phyloP scores from a whole-genome alignment of 2,797 vertebrate species.

The Lagorchestes hirsutus region DNA sequence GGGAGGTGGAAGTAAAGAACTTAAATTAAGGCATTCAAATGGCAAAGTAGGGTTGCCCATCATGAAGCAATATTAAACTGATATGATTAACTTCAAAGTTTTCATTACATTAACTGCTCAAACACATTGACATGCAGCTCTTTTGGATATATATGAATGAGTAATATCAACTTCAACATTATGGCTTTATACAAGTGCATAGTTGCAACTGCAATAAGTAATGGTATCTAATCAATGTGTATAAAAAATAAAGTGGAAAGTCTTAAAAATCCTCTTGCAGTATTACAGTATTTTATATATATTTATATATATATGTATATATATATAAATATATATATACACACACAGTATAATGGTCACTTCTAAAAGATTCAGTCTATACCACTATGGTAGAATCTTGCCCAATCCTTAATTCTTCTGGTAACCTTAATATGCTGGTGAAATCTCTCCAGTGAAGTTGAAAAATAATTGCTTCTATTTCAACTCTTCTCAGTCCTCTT shows the following conservation, averaged over 20 bases:
- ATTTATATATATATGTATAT: background rate
- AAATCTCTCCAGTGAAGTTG: conserved; percentile 75
- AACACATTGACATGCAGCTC: conserved; percentile 86
- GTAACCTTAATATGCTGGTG: conserved; percentile 81
- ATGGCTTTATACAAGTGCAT: conserved; percentile 90
- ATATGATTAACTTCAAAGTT: conserved; percentile 77
- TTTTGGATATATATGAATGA: conserved; percentile 70
- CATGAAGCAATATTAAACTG: conserved; percentile 81
- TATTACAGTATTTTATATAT: conserved; percentile 87
- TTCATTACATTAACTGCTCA: conserved; percentile 78
- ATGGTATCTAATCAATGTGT: conserved; percentile 85
- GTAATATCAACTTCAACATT: conserved; percentile 80
- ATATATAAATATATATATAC: conserved; percentile 69
- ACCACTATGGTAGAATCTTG: conserved; percentile 77
- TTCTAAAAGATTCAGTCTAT: conserved; percentile 83
- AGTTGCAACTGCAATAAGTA: conserved; percentile 86
- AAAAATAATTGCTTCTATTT: conserved; percentile 75
- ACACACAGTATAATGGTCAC: conserved; percentile 83
- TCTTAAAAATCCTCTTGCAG: conserved; percentile 86
- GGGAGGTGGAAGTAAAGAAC: conserved; percentile 67
- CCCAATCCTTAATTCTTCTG: conserved; percentile 72
- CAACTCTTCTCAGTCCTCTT: conserved; percentile 73
- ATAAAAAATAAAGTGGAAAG: conserved; percentile 88
- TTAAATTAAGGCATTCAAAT: conserved; percentile 91
- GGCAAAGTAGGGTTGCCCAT: conserved; percentile 81